Base-by-base conservation (phyloP, 2,888 invertebrate genomes). In the Cerastis leucographa region DNA sequence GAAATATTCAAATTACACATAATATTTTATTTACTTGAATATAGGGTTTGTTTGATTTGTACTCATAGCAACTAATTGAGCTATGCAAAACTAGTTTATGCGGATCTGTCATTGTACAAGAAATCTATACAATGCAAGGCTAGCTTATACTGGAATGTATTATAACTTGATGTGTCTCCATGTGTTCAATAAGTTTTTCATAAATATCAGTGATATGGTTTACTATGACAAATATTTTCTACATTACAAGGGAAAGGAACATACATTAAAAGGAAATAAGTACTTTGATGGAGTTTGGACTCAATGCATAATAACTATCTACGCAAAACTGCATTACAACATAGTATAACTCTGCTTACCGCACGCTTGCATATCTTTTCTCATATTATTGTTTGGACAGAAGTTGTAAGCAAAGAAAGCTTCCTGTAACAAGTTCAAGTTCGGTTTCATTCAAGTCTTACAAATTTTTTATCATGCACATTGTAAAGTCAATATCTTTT, bases 371-470 rank as follows among this genome's bases (percentile, higher is more conserved):
- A 29, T 42, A 19, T 11, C 4, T 74, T 61, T 74, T 19, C 12
- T 25, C 17, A 40, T 74, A 40, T 25, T 64, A 54, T 54, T 54
- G 35, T 11, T 29, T 62, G 17, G 12, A 35, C 29, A 7, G 56
- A 35, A n/a, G n/a, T 73, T 54, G 44, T 35, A 54, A 64, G 12
- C 22, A 62, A 62, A 7, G n/a, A 62, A 1, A 64, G 17, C 12
- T 7, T 29, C 42, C 66, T 75, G 76, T 14, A 75, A 76, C 66
- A 75, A 76, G 54, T 46, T 44, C n/a, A n/a, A n/a, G 29, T 14
- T 1, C 25, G 29, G 9, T 17, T 70, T 61, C 22, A 70, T 59
- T 70, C 22, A 35, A 61, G 19, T 61, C 1, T 19, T 35, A 2
- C 17, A 35, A 22, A 51, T 51, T 22, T 51, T 19, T 22, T 22